Conservation (phyloP, 1,140 invertebrate species). For the Cyclina sinensis region DNA sequence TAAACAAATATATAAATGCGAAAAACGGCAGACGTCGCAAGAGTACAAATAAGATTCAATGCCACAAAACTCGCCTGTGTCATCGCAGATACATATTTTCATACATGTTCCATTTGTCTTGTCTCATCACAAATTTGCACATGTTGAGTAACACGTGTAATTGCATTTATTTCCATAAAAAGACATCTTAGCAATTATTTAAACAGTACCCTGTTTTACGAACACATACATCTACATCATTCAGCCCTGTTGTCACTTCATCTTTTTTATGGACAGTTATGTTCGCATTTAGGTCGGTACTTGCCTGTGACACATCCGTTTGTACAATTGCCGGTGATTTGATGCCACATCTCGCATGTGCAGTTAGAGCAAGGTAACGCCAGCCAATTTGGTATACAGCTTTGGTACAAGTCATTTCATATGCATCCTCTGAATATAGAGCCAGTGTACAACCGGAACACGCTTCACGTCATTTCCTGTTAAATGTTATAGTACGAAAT, state of each 20-base stretch:
- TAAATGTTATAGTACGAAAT: too few species aligned
- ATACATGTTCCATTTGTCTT: slow-evolving; percentile 17
- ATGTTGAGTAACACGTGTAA: slow-evolving; percentile 10
- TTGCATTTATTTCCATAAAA: slow-evolving; percentile 51
- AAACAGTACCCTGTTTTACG: slow-evolving; percentile 16
- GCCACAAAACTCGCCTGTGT: not conserved
- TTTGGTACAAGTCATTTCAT: slow-evolving; percentile 7
- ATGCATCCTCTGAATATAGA: not conserved
- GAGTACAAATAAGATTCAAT: too few species aligned
- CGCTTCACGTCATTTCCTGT: not conserved
- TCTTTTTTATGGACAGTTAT: slow-evolving; percentile 22
- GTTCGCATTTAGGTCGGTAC: slow-evolving; percentile 28
- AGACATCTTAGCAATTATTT: not conserved
- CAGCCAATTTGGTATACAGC: slow-evolving; percentile 34
- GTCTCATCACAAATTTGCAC: slow-evolving; percentile 18
- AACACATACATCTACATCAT: not conserved
- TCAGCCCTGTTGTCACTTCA: not conserved
- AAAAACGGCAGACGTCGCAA: too few species aligned
- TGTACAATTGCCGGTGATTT: slow-evolving; percentile 12
- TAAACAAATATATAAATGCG: too few species aligned
- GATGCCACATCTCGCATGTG: slow-evolving; percentile 17
- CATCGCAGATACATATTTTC: slow-evolving; percentile 14
- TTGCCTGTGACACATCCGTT: slow-evolving; percentile 38
- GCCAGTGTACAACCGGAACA: slow-evolving; percentile 4
- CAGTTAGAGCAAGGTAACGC: slow-evolving; percentile 16